phyloP scores from a whole-genome alignment of 2,113 vertebrate genomes.

The Felis chaus region DNA sequence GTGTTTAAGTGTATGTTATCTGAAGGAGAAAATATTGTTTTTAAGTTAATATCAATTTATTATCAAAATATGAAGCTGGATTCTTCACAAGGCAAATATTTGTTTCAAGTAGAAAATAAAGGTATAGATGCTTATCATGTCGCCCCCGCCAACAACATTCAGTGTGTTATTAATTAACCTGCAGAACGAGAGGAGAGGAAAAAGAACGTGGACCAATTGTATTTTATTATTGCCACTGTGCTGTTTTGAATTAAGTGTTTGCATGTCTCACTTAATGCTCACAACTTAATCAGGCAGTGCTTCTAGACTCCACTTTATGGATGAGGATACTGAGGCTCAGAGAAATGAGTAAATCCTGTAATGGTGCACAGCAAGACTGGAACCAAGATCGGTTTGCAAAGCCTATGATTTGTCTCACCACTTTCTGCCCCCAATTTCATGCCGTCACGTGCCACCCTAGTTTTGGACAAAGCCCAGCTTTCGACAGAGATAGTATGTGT shows the following conservation, averaged over 20 bases:
- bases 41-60: not conserved
- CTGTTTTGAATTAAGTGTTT: not conserved
- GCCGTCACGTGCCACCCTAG: too few relatives aligned
- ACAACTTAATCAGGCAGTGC: not conserved
- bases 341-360: not conserved
- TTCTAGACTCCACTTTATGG: not conserved
- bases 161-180: not conserved
- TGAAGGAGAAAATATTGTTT: not conserved
- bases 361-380: not conserved
- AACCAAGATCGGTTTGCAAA: not conserved
- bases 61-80: not conserved
- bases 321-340: not conserved
- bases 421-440: not conserved
- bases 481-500: not conserved
- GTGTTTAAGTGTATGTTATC: not conserved
- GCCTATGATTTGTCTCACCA: not conserved
- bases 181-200: not conserved
- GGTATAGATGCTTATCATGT: not conserved
- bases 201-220: not conserved
- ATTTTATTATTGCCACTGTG: not conserved
- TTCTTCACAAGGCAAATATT: not conserved
- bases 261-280: not conserved
- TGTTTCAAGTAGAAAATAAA: not conserved
- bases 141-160: not conserved
- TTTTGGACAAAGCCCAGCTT: not conserved